phyloP scores from a whole-genome alignment of 2,888 invertebrate species.

The Adelognathus sp. region DNA sequence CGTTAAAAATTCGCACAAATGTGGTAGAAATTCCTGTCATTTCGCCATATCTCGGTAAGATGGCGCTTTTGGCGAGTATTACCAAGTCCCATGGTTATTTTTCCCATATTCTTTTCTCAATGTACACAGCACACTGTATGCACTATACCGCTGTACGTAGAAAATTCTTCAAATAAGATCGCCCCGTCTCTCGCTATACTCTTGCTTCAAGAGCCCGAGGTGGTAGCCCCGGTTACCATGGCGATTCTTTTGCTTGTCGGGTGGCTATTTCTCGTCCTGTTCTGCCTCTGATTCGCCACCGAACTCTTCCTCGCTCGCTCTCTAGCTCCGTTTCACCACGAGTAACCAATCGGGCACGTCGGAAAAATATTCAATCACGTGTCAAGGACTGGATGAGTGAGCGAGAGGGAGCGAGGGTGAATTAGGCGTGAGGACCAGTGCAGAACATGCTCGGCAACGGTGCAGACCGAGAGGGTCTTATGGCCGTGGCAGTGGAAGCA shows the following conservation, averaged over 20 bases:
- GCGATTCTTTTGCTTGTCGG: slow-evolving; percentile 80
- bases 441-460: slow-evolving; percentile 50
- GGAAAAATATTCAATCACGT: slow-evolving; percentile 81
- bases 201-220: slow-evolving; percentile 60
- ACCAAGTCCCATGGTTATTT: no score
- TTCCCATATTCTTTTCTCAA: neutral
- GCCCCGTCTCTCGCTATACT: slow-evolving; percentile 61
- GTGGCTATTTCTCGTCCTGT: slow-evolving; percentile 68
- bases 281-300: slow-evolving; percentile 46
- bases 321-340: slow-evolving; percentile 69
- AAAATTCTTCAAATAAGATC: slow-evolving; percentile 46
- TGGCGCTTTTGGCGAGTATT: no score
- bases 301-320: slow-evolving; percentile 43
- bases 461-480: slow-evolving; percentile 46
- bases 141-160: slow-evolving; percentile 21
- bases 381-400: slow-evolving; percentile 76
- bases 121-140: neutral
- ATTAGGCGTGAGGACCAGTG: slow-evolving; percentile 63
- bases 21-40: no score
- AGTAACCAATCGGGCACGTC: slow-evolving; percentile 80
- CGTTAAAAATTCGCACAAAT: no score
- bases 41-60: no score
- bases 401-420: slow-evolving; percentile 51
- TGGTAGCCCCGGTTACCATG: slow-evolving; percentile 77
- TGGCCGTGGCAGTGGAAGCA: slow-evolving; percentile 19